These are phyloP conservation scores for Ascidia mentula DNA, from an alignment of 23 tunicate species.

Conservation along the genomic window DNA sequence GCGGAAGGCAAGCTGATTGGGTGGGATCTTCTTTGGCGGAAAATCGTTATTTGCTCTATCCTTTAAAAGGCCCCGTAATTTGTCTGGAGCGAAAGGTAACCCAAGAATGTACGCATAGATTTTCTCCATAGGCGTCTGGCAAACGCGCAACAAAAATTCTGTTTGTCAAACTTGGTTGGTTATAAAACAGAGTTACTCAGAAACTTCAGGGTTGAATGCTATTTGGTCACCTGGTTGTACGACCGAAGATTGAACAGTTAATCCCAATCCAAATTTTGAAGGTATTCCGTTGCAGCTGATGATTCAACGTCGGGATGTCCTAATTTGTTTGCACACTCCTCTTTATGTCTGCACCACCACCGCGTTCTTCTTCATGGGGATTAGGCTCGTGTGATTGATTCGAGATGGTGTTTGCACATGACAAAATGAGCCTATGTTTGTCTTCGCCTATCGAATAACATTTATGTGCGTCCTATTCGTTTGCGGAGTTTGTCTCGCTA, in stretches of 20 bases:
- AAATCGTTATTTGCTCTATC: background rate
- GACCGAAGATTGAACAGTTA: too few relatives aligned
- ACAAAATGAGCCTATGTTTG: background rate
- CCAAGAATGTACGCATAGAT: too few relatives aligned
- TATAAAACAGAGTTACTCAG: too few relatives aligned
- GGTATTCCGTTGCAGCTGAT: background rate
- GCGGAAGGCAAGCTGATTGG: background rate
- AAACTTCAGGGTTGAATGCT: too few relatives aligned
- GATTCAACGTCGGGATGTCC: background rate
- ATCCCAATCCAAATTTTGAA: too few relatives aligned
- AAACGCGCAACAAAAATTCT: too few relatives aligned
- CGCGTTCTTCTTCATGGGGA: background rate
- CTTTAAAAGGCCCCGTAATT: background rate
- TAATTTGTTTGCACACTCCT: background rate
- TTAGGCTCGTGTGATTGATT: background rate
- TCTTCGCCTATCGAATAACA: background rate
- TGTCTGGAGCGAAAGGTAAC: background rate
- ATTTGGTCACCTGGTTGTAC: too few relatives aligned
- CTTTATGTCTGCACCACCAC: background rate
- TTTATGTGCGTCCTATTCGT: background rate
- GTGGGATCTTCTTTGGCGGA: background rate
- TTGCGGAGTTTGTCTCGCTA: background rate
- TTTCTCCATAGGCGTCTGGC: too few relatives aligned
- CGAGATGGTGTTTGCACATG: background rate
- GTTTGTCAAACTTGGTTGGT: too few relatives aligned